Base-by-base conservation (phyloP, 2,888 invertebrate species). In the Parthenolecanium corni region DNA sequence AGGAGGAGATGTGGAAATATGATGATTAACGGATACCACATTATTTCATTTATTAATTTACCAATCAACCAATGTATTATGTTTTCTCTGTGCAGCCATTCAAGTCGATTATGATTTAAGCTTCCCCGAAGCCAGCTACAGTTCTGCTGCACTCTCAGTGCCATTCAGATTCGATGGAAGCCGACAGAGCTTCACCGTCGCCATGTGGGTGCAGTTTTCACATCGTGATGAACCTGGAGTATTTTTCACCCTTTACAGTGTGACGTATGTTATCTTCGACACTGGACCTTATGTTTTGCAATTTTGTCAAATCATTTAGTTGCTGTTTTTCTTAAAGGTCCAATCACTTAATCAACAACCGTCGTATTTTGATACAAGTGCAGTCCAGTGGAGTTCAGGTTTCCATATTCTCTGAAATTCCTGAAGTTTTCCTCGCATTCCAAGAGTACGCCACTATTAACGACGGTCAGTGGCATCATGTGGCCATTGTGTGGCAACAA, bases 101-200 rank as follows among this genome's bases (percentile, higher is more conserved):
- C 93, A 93, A 76, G 90, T 93, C n/a, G 93, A 96, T 75, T 97
- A 96, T 74, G 96, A 97, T 73, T 77, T 97, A 11, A 91, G 90
- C 81, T 94, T 97, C 75, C 89, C 91, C 70, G 93, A 95, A 72
- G 83, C 89, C 51, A 79, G 86, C 14, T 83, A 92, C 14, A 91
- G 93, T 65, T 90, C 89, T 69, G 96, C 95, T 3, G 87, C 92
- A 23, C 86, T 95, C 75, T 83, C 91, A 14, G 88, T 95, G 70
- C 95, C 95, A 61, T 93, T 96, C 76, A 83, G 84, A 68, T 71
- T 79, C 11, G 85, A 85, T 14, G 82, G 83, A 3, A 81, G 81
- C 16, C 82, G 84, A 64, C 82, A 82, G 67, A 87, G 89, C 70
- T 74, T 96, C 31, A 92, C 94, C 0, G 80, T 97, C 61, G 92